Evolutionary conservation across 2,113 vertebrate genomes (phyloP).

Genomic region (Aspiorhynchus laticeps): DNA sequence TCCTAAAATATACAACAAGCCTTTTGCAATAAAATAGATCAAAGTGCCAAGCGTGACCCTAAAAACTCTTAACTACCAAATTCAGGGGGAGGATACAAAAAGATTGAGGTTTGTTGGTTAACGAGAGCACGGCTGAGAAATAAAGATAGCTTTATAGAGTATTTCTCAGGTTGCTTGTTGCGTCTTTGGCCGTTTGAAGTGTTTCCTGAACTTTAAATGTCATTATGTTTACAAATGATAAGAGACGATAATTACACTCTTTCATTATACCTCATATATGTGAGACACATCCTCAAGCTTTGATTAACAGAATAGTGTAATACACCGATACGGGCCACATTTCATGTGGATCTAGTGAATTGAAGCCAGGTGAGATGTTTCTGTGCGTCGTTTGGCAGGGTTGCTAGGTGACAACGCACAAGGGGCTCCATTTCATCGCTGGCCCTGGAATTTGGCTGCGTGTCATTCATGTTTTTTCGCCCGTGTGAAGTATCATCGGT

Average conservation of each 20-base stretch:
- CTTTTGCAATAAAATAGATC: constrained; percentile 51
- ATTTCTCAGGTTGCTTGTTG: constrained; percentile 9
- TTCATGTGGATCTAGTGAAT: constrained; percentile 41
- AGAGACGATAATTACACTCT: constrained; percentile 36
- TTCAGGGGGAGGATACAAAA: constrained; percentile 23
- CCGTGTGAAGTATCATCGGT: constrained; percentile 72
- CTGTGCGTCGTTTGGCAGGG: constrained; percentile 46
- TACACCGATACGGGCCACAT: neutral
- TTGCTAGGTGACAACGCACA: constrained; percentile 54
- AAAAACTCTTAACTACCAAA: constrained; percentile 42
- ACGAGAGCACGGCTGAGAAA: constrained; percentile 37
- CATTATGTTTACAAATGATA: constrained; percentile 51
- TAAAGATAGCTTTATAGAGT: constrained; percentile 17
- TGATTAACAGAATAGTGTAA: constrained; percentile 40
- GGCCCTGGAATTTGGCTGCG: constrained; percentile 64
- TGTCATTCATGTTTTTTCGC: constrained; percentile 62
- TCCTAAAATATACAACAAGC: constrained; percentile 54
- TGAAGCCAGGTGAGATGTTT: constrained; percentile 50
- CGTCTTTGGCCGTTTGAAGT: constrained; percentile 29
- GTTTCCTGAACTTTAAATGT: constrained; percentile 55
- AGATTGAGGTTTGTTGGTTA: constrained; percentile 10
- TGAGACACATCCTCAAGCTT: constrained; percentile 42
- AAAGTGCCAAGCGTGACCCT: constrained; percentile 23
- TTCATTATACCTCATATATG: constrained; percentile 41
- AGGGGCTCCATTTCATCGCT: constrained; percentile 48